Evolutionary conservation across 2,797 vertebrate genomes (phyloP), one percentile per base, ranked within the genome.

Genomic region (Echiichthys vipera): DNA sequence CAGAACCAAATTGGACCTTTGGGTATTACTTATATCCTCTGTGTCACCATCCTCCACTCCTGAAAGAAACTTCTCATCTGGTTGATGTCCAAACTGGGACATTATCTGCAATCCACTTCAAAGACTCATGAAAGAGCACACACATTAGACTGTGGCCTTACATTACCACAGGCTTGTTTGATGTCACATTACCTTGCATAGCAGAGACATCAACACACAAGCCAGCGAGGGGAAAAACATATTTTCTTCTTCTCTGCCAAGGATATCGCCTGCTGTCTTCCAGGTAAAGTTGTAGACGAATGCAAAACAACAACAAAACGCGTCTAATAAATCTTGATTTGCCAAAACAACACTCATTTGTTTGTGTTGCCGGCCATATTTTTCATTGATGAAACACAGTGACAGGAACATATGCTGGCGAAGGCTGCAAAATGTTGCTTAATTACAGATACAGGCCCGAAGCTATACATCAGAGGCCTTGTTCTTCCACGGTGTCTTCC

Each of bases 301-400:
- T 43, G 68, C 81, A 72, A 58, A 81, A 83, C 42, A 84, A 57
- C 43, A 72, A 72, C 56, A 71, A 77, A 87, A 75, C 73, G 65
- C 27, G 42, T 73, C 76, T 80, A 84, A 93, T 90, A 89, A 90
- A 93, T 93, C 87, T 89, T 65, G 70, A 92, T 94, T 92, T 92
- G 74, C 74, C 37, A 39, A 64, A 65, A 50, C 74, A 17, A 37
- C 17, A n/a, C 69, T 91, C 62, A 50, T 92, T 91, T 89, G 80
- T 88, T 87, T 87, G 71, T 49, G 70, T 76, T 74, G 80, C 71
- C 24, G 42, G 71, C 53, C 71, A 37, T 65, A 87, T 85, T 88
- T 87, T 84, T 87, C 88, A 91, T 71, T 89, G 88, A 91, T 88
- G 82, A 91, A 92, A 90, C 58, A 18, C 71, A 32, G 72, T 80